Evolutionary conservation across 2,888 invertebrate genomes (phyloP).

Genomic region (Augiades crinisus): DNA sequence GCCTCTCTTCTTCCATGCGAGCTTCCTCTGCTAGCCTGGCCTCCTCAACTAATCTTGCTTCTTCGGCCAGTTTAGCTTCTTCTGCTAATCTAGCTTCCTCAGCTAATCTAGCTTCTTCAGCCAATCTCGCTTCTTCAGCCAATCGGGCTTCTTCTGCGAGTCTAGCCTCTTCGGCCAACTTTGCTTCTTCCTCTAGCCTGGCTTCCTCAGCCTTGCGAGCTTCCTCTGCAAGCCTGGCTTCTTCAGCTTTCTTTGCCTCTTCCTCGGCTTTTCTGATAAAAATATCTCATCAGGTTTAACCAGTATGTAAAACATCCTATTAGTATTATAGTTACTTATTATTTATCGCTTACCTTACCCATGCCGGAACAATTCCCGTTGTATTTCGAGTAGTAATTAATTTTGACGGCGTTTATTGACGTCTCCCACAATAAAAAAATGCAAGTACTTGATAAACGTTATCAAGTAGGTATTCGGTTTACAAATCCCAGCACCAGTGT

Average conservation of each 20-base stretch:
- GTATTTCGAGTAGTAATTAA: slow-evolving; percentile 85
- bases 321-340: slow-evolving; percentile 9
- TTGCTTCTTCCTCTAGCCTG: slow-evolving; percentile 62
- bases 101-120: slow-evolving; percentile 69
- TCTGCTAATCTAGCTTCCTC: slow-evolving; percentile 72
- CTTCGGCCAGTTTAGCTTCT: slow-evolving; percentile 70
- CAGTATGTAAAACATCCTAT: slow-evolving; percentile 53
- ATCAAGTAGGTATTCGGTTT: not conserved
- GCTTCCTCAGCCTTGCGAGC: slow-evolving; percentile 69
- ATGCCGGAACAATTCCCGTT: slow-evolving; percentile 85
- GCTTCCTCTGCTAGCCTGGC: slow-evolving; percentile 61
- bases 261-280: slow-evolving; percentile 52
- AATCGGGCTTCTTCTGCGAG: slow-evolving; percentile 59
- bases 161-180: slow-evolving; percentile 64
- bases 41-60: slow-evolving; percentile 61
- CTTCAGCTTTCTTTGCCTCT: slow-evolving; percentile 60
- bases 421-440: slow-evolving; percentile 11
- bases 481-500: not conserved
- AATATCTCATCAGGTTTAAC: slow-evolving; percentile 40
- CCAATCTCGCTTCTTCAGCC: slow-evolving; percentile 62
- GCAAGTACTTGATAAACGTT: not conserved
- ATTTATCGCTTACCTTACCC: slow-evolving; percentile 81
- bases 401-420: slow-evolving; percentile 70
- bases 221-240: slow-evolving; percentile 68
- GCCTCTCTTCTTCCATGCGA: slow-evolving; percentile 64